phyloP scores from a whole-genome alignment of 2,113 vertebrate species.

The Cyprinus carpio region DNA sequence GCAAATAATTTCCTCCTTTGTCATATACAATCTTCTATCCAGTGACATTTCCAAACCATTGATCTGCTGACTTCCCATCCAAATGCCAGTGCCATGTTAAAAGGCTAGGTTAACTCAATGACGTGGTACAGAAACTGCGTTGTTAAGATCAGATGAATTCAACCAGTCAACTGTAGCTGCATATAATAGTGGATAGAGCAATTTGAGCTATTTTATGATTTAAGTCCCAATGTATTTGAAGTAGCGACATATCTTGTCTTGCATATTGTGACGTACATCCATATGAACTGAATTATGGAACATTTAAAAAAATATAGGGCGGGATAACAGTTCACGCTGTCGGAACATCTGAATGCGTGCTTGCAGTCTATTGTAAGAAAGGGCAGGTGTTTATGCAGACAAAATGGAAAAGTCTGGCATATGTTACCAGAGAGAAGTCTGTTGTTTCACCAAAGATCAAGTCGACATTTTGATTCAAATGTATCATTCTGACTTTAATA shows the following conservation, averaged over 20 bases:
- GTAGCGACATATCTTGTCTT: not conserved
- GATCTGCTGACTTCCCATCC: conserved; percentile 44
- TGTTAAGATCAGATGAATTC: conserved; percentile 15
- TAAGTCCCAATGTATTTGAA: not conserved
- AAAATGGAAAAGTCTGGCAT: not conserved
- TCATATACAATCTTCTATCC: conserved; percentile 43
- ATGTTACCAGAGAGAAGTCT: not conserved
- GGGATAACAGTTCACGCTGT: too few relatives aligned
- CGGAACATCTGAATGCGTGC: not conserved
- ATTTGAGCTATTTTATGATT: not conserved
- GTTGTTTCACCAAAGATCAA: not conserved
- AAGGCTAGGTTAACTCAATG: conserved; percentile 48
- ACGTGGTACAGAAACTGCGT: not conserved
- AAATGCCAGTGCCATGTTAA: conserved; percentile 55
- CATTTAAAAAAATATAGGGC: too few relatives aligned
- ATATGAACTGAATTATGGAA: too few relatives aligned
- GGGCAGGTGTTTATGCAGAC: not conserved
- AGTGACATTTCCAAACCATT: conserved; percentile 52
- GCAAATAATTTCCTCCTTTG: conserved; percentile 1
- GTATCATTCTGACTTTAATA: not conserved
- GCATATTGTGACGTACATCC: not conserved
- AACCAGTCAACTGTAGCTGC: not conserved
- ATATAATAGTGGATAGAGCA: not conserved
- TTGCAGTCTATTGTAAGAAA: not conserved
- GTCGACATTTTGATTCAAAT: not conserved